Evolutionary conservation across 2,797 vertebrate species (phyloP).

Genomic region (Pangasius djambal): DNA sequence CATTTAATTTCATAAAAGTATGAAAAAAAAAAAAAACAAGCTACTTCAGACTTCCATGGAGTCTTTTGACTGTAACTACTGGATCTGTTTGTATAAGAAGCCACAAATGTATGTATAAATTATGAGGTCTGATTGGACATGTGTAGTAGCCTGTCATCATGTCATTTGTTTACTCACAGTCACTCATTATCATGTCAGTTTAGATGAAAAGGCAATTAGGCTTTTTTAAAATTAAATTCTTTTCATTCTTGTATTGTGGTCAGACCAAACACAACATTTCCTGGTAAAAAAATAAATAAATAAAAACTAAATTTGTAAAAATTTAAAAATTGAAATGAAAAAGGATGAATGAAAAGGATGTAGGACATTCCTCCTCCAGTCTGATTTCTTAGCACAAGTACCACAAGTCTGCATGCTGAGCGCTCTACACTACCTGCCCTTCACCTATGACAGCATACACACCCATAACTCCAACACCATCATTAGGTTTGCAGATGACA

Average conservation of each 20-base stretch:
- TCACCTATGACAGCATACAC: conserved; percentile 16
- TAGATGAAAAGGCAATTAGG: neutral
- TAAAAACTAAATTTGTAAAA: no score
- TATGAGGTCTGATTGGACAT: neutral
- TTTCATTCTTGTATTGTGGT: neutral
- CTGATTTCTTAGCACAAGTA: neutral
- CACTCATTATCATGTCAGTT: neutral
- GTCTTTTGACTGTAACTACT: neutral
- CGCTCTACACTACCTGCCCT: neutral
- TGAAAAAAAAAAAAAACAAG: neutral
- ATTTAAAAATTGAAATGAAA: neutral
- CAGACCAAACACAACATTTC: neutral
- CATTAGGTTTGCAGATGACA: conserved; percentile 30
- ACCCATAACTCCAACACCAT: conserved; percentile 10
- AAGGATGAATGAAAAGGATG: neutral
- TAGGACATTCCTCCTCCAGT: neutral
- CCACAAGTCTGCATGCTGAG: neutral
- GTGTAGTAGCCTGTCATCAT: neutral
- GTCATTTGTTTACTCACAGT: neutral
- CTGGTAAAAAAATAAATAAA: neutral
- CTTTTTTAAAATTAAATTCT: no score
- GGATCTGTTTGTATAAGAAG: neutral
- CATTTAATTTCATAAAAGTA: neutral
- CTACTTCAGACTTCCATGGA: neutral
- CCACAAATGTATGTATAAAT: neutral